A percentile compares a stretch with the other conserved stretches of the same genome.
Conservation (phyloP, 2,888 invertebrate genomes). For the Resseliella maxima region DNA sequence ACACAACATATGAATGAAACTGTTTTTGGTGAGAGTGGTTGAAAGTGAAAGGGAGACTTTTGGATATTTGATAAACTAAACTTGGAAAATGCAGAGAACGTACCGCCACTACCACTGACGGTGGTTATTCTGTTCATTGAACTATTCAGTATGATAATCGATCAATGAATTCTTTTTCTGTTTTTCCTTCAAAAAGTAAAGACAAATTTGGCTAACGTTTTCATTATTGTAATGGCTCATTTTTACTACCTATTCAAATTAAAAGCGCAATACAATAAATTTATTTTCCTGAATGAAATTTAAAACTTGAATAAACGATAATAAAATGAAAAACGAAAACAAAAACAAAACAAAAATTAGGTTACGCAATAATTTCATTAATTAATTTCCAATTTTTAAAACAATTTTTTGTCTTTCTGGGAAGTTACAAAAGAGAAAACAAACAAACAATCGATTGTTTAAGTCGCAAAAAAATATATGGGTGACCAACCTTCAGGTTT, state of each 20-base stretch:
- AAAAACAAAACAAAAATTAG: background rate
- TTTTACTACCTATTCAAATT: background rate
- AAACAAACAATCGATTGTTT: background rate
- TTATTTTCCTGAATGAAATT: constrained; percentile 10
- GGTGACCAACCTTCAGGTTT: constrained; percentile 62
- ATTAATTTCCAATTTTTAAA: background rate
- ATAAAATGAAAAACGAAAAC: background rate
- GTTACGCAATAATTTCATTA: constrained; percentile 31
- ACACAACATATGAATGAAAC: constrained; percentile 51
- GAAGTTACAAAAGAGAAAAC: background rate
- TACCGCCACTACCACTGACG: background rate
- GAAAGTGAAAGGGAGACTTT: constrained; percentile 54
- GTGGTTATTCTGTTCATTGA: constrained; percentile 32
- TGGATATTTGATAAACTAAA: too few relatives aligned
- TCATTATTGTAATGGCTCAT: background rate
- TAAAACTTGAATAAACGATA: background rate
- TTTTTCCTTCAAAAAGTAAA: background rate
- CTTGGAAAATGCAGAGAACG: too few relatives aligned
- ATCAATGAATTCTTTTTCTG: background rate
- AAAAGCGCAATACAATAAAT: background rate
- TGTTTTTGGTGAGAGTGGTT: background rate
- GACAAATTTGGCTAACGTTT: background rate
- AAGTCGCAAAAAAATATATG: background rate
- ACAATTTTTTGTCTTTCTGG: background rate
- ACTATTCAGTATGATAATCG: background rate